Evolutionary conservation across 1,140 invertebrate genomes (phyloP), one percentile per base, ranked within the genome.

Genomic region (Gonatopus flavifemur): DNA sequence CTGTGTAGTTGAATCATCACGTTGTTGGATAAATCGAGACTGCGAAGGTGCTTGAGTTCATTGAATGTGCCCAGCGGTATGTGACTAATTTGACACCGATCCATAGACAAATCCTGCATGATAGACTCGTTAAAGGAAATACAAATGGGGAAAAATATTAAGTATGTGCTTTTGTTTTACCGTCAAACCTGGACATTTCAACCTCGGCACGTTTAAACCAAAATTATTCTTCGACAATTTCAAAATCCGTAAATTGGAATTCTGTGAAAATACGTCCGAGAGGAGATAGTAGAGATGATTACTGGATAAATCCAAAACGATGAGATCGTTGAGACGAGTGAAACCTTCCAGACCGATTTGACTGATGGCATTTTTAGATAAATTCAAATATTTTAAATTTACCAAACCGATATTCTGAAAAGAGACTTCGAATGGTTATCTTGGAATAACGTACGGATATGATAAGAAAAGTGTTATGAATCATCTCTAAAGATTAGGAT

Each of bases 21-120:
- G 35, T 78, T 78, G 24, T 69, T 62, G 0, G 73, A 67, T 19
- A 78, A 60, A 47, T 78, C 65, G 41, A 78, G 64, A 3, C 25
- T 64, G 37, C 62, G 68, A 43, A 78, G 46, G 19, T 62, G 55
- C 2, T 48, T 49, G 9, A 77, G 43, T 19, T 64, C 58, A 19
- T 44, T 42, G 39, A 78, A 78, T 5, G 59, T 68, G 9, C 69
- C 63, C 3, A 19, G 3, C 5, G 61, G 51, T 25, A 78, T 46
- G 21, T 66, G 39, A 36, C 55, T 66, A 41, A 78, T 74, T 45
- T 50, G 51, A 51, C 75, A 78, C 3, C 46, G 55, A 38, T 64
- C 66, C 21, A 78, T n/a, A 47, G 53, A 58, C 12, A 78, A 50
- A 10, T 67, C 66, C 76, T 78, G 40, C 0, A 41, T 25, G 25